A percentile compares a stretch with the other conserved stretches of the same genome.
These are phyloP conservation scores for Genyomyrus donnyi DNA, from an alignment of 2,113 vertebrate genomes.

Conservation along the genomic window DNA sequence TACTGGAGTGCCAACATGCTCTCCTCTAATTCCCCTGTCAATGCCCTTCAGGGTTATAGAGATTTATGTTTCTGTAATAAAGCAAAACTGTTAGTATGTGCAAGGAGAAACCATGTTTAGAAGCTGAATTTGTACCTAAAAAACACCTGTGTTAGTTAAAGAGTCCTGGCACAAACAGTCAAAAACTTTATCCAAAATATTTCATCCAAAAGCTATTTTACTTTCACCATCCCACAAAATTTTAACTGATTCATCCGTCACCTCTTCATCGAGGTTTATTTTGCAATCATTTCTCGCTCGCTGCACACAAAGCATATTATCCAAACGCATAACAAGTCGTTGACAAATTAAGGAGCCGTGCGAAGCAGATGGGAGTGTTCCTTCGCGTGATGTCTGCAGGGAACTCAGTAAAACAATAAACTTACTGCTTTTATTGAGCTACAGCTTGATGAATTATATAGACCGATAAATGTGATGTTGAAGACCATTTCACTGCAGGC, in stretches of 20 bases:
- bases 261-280: not conserved
- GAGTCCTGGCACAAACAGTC: not conserved
- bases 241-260: not conserved
- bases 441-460: not conserved
- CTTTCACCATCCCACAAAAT: not conserved
- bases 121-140: not conserved
- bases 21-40: not conserved
- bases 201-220: not conserved
- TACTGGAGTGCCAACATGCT: not conserved
- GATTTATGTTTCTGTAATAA: not conserved
- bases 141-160: not conserved
- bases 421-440: not conserved
- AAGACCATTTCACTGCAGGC: not conserved
- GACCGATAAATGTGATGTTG: not conserved
- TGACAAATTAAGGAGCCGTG: not conserved
- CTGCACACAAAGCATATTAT: not conserved
- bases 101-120: not conserved
- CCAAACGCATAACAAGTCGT: not conserved
- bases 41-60: not conserved
- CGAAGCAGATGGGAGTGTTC: not conserved
- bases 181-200: not conserved
- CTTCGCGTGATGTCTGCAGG: not conserved
- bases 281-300: not conserved
- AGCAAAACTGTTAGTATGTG: not conserved
- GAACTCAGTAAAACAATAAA: not conserved